phyloP scores from a whole-genome alignment of 64 coral and sea anemone species.

The Dendronephthya gigantea region DNA sequence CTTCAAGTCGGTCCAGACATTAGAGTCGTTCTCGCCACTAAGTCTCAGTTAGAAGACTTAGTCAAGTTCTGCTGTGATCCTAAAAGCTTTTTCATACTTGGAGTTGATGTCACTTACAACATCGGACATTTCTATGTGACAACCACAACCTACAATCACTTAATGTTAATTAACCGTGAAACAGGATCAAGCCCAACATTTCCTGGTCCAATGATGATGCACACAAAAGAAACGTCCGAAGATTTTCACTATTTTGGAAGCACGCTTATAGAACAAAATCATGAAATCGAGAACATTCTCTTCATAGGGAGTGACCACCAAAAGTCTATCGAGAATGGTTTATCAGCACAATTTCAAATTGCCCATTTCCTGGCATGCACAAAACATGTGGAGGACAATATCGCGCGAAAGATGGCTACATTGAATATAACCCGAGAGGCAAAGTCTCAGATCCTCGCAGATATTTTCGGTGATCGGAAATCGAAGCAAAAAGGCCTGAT shows the following conservation, averaged over 20 bases:
- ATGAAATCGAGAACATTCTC: not conserved
- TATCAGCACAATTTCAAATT: not conserved
- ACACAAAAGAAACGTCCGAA: not conserved
- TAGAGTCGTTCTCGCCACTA: not conserved
- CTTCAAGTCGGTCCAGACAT: not conserved
- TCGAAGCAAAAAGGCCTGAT: slow-evolving; percentile 3
- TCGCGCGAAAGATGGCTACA: not conserved
- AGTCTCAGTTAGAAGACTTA: not conserved
- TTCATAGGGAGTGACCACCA: slow-evolving; percentile 2
- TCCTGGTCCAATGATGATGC: slow-evolving; percentile 17
- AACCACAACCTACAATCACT: not conserved
- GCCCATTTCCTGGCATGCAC: slow-evolving; percentile 11
- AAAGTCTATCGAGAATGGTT: not conserved
- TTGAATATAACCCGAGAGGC: not conserved
- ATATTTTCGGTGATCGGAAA: not conserved
- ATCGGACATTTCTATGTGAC: not conserved
- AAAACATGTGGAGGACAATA: slow-evolving; percentile 23
- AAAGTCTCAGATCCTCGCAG: not conserved
- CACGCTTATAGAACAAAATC: not conserved
- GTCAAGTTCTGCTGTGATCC: not conserved
- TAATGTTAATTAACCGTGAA: not conserved
- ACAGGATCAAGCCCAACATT: not conserved
- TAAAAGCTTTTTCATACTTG: not conserved
- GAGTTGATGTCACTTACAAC: not conserved
- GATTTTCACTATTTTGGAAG: slow-evolving; percentile 10